Conservation (phyloP, 2,797 vertebrate genomes). For the Gorsachius magnificus region DNA sequence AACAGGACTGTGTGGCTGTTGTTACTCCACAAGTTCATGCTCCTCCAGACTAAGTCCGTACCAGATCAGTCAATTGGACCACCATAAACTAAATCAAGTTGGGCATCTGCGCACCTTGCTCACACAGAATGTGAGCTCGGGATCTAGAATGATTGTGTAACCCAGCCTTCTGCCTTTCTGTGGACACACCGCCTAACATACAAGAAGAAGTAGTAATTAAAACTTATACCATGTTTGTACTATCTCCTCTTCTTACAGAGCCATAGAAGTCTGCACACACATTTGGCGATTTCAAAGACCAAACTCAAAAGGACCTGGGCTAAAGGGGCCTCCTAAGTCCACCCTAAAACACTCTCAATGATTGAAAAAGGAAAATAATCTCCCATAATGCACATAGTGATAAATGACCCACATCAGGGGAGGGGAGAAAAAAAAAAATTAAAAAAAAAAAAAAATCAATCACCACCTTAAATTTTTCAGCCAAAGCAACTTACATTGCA, state of each 20-base stretch:
- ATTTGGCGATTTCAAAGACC: background rate
- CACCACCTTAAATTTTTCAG: background rate
- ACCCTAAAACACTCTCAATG: background rate
- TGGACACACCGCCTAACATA: background rate
- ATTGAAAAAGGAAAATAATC: constrained; percentile 24
- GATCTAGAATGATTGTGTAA: background rate
- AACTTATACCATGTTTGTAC: background rate
- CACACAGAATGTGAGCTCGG: background rate
- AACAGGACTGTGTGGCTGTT: background rate
- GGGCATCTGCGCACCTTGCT: background rate
- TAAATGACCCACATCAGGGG: background rate
- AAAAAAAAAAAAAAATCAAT: background rate
- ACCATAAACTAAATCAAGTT: background rate
- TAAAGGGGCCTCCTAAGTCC: background rate
- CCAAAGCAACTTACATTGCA: background rate
- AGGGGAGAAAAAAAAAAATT: background rate
- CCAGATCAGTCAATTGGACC: background rate
- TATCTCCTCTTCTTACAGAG: background rate
- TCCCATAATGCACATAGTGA: background rate
- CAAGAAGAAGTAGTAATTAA: background rate
- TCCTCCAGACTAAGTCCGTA: background rate
- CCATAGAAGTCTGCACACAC: background rate
- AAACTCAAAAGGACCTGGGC: background rate
- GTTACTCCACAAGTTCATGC: background rate
- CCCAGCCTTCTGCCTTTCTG: background rate